These are phyloP conservation scores for Phycodurus eques DNA, from an alignment of 2,113 vertebrate species.

Conservation along the genomic window DNA sequence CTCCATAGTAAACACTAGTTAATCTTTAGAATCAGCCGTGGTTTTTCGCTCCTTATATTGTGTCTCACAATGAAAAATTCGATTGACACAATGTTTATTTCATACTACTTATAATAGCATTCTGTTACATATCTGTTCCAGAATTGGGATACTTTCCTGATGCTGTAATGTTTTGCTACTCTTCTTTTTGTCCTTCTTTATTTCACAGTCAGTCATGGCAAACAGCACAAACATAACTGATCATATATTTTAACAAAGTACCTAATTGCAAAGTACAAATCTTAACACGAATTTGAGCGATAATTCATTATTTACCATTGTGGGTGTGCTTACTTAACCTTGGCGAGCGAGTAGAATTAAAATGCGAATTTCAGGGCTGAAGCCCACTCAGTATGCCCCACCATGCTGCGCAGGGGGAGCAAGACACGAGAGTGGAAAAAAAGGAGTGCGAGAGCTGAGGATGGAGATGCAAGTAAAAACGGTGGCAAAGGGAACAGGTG, in stretches of 20 bases:
- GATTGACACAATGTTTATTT: not conserved
- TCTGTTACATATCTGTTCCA: constrained; percentile 16
- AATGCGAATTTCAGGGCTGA: constrained; percentile 61
- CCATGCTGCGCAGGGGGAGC: constrained; percentile 49
- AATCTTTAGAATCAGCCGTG: too few species aligned
- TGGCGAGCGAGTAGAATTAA: constrained; percentile 62
- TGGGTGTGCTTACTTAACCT: constrained; percentile 70
- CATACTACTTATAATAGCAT: not conserved
- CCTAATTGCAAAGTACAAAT: constrained; percentile 44
- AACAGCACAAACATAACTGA: not conserved
- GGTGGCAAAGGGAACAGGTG: constrained; percentile 47
- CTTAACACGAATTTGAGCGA: constrained; percentile 52
- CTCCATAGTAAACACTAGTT: too few species aligned
- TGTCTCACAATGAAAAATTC: not conserved
- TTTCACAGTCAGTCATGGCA: not conserved
- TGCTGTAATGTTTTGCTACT: not conserved
- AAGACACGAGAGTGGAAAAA: constrained; percentile 29
- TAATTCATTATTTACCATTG: constrained; percentile 65
- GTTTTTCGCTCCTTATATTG: not conserved
- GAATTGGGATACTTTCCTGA: not conserved
- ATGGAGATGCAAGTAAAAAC: constrained; percentile 43
- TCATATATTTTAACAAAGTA: constrained; percentile 32
- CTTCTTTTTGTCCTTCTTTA: not conserved
- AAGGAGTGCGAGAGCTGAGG: constrained; percentile 29
- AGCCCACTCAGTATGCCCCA: constrained; percentile 67